Base-by-base conservation (phyloP, 2,113 vertebrate species). In the Glaucidium brasilianum region DNA sequence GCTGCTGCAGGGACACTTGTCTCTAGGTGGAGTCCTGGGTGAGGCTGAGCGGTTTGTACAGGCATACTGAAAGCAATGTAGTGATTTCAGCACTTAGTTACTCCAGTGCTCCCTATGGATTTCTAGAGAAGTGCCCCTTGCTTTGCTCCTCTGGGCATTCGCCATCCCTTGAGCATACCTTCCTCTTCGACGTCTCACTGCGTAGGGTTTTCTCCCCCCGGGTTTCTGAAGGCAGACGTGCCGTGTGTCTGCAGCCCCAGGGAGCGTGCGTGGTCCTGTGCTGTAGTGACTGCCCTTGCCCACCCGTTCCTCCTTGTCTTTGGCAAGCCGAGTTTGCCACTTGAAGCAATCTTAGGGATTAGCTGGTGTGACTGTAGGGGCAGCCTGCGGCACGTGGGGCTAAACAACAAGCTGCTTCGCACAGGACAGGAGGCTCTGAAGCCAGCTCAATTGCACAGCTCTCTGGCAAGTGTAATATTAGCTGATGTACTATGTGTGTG, bases 141-240 rank as follows among this genome's bases (percentile, higher is more conserved):
- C 71, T 43, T 37, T 59, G 14, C 34, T 23, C 39, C 83, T 62
- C 37, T 27, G 8, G 6, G 10, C 72, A 15, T 67, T 45, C 0
- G 0, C 39, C n/a, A 32, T 29, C 55, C 49, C 41, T 32, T 45
- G 69, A 26, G 18, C 5, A 1, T 5, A 0, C 52, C 55, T 26
- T 68, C 25, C 74, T 45, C 75, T 18, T 19, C 15, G 53, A 11
- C 32, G 41, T 56, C 82, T 68, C 37, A 1, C 17, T n/a, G 37
- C 34, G 43, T 4, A 3, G 49, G 18, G 37, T 64, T 86, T 47
- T 50, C 30, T 30, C 32, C 50, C 50, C 26, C 32, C 47, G 6
- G 45, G 20, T 66, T 47, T 37, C 50, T 0, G 0, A 35, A 73
- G 81, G 75, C 67, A 34, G 5, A 4, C 0, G 0, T 72, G 66